Evolutionary conservation across 2,888 invertebrate species (phyloP).

Genomic region (Mythimna lalbum): DNA sequence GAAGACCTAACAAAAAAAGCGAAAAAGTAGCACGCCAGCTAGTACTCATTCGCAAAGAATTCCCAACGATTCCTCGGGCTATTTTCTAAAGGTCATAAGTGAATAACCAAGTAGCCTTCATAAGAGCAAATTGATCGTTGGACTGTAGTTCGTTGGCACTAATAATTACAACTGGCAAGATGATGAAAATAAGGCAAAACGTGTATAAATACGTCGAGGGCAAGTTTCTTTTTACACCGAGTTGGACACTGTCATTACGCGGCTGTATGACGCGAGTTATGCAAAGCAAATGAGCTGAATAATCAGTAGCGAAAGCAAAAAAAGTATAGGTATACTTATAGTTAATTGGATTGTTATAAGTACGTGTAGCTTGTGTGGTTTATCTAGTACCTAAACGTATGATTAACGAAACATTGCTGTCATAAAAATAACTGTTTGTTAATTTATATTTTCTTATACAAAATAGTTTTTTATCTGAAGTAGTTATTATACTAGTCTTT

Average conservation of each 20-base stretch:
- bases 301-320: conserved; percentile 37
- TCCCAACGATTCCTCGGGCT: conserved; percentile 74
- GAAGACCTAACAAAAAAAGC: conserved; percentile 43
- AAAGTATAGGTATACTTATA: conserved; percentile 2
- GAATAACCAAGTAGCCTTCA: conserved; percentile 83
- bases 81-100: conserved; percentile 87
- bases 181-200: conserved; percentile 75
- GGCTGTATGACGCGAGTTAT: conserved; percentile 66
- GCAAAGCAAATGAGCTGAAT: conserved; percentile 58
- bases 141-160: conserved; percentile 79
- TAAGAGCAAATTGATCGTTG: conserved; percentile 68
- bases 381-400: background rate
- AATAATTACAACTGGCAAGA: conserved; percentile 80
- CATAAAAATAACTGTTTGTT: background rate
- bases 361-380: conserved; percentile 16
- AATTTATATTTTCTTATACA: background rate
- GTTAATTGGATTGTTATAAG: conserved; percentile 37
- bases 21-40: conserved; percentile 39
- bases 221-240: conserved; percentile 75
- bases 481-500: too few relatives aligned
- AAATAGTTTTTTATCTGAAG: too few relatives aligned
- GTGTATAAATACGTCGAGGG: conserved; percentile 50
- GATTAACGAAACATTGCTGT: background rate
- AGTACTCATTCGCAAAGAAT: conserved; percentile 64
- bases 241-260: conserved; percentile 72